Base-by-base conservation (phyloP, 2,888 invertebrate genomes). In the Norana najaformis region DNA sequence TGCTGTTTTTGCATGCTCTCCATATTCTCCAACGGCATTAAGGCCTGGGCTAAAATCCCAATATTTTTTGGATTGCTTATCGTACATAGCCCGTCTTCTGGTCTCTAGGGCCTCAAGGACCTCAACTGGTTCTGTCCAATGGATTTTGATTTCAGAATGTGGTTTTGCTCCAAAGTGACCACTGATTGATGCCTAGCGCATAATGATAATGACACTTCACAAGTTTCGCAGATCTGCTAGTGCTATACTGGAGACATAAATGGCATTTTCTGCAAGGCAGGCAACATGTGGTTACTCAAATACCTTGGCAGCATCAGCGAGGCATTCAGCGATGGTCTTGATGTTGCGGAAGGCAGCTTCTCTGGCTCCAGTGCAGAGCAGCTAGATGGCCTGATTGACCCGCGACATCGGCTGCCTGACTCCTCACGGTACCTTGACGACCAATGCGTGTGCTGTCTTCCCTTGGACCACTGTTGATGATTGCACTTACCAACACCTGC, bases 361-460 rank as follows among this genome's bases (percentile, higher is more conserved):
- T 93, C 99, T 97, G 89, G 99, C 99, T 92, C 99, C 99, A 90
- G 99, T 99, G 96, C 99, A 99, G 94, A 99, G 95, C 94, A 99
- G 96, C 99, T 99, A 99, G 95, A 99, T 99, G 89, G 99, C 99
- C 94, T 99, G 99, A 96, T 99, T 99, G 34, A 99, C 99, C 95
- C 99, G 97, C 93, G 91, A 99, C 99, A 94, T 99, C 99, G 93
- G 99, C 99, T 93, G 99, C 99, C 93, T 99, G 99, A 95, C 99
- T 97, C 95, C 99, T 97, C n/a, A 99, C 99, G 2, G 99, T 99
- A 96, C 99, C 99, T 92, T 99, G 99, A 94, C 99, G 97, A 95
- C 99, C 99, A 94, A 99, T 99, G 96, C 99, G 97, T 90, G 99
- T 99, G 1, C 99, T 99, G 95, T 99, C 99, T 97, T 99, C 99